Evolutionary conservation across 2,797 vertebrate genomes (phyloP).

Genomic region (Cyprinella venusta): DNA sequence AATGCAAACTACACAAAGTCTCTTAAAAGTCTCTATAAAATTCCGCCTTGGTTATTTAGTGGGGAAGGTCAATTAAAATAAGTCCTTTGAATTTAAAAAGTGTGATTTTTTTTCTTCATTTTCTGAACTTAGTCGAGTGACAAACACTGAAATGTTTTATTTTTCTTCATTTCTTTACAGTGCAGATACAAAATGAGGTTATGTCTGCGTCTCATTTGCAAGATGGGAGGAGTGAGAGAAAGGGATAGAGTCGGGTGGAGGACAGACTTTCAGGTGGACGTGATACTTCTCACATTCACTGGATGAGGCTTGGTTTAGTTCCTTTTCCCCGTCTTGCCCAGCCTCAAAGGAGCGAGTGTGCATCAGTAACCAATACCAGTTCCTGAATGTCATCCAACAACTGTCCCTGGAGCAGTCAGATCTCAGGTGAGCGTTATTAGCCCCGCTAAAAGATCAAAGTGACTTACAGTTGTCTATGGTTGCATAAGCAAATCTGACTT

Average conservation of each 20-base stretch:
- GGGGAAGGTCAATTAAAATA: background rate
- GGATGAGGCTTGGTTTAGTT: constrained; percentile 6
- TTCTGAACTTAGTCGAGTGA: too few relatives aligned
- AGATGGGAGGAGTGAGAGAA: background rate
- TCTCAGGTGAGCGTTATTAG: background rate
- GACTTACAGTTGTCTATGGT: background rate
- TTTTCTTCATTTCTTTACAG: background rate
- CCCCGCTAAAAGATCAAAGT: background rate
- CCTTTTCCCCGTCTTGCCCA: too few relatives aligned
- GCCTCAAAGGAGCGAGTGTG: background rate
- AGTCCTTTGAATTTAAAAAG: background rate
- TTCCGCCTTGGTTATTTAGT: background rate
- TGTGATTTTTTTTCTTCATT: background rate
- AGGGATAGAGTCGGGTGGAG: too few relatives aligned
- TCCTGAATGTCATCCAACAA: constrained; percentile 34
- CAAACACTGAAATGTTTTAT: background rate
- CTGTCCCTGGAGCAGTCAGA: constrained; percentile 12
- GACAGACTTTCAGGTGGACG: constrained; percentile 36
- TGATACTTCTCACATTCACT: constrained; percentile 50
- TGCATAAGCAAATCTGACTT: background rate
- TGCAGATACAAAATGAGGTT: background rate
- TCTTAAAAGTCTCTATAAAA: too few relatives aligned
- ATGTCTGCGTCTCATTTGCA: too few relatives aligned
- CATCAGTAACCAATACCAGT: constrained; percentile 12
- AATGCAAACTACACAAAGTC: background rate